Conservation (phyloP, 2,113 vertebrate genomes). For the Gymnobelideus leadbeateri region DNA sequence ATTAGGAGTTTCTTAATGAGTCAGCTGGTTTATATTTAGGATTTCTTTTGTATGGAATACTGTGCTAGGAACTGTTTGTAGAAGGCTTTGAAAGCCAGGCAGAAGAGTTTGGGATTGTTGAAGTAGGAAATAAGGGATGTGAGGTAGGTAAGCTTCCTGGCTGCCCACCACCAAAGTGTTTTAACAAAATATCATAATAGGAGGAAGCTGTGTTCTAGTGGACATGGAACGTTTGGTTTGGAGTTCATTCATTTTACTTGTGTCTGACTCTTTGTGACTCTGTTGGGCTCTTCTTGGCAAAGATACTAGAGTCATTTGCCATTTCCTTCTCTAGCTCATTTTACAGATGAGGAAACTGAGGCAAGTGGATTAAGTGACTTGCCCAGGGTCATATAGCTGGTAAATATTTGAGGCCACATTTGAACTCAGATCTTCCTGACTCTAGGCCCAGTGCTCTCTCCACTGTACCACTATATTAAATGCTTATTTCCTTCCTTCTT, state of each 20-base stretch:
- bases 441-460: neutral
- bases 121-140: neutral
- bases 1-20: neutral
- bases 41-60: slow-evolving; percentile 1
- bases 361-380: neutral
- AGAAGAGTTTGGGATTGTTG: neutral
- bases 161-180: neutral
- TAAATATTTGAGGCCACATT: neutral
- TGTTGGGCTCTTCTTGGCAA: neutral
- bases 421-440: neutral
- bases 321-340: neutral
- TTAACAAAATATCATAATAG: neutral
- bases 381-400: neutral
- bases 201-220: slow-evolving; percentile 19
- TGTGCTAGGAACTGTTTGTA: neutral
- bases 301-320: neutral
- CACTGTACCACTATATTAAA: neutral
- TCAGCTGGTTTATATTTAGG: slow-evolving; percentile 12
- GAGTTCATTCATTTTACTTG: neutral
- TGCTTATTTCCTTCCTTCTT: neutral
- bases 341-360: too few species aligned
- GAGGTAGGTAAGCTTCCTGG: neutral
- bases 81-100: neutral
- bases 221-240: neutral
- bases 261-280: neutral